Evolutionary conservation across 2,113 vertebrate species (phyloP), one percentile per base, ranked within the genome.

Genomic region (Physeter macrocephalus): DNA sequence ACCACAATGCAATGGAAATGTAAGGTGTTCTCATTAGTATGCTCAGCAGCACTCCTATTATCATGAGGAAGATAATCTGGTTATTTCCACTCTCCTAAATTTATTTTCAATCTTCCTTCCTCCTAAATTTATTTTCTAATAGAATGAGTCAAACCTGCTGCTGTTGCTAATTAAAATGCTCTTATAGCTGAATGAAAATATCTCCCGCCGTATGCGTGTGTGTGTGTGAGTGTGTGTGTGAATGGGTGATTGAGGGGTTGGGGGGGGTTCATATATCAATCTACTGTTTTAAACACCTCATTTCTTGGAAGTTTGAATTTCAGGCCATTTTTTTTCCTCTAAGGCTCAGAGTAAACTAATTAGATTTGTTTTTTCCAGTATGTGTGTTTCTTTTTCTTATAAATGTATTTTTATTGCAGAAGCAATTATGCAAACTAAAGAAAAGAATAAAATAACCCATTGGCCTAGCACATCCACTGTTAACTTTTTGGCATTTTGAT

Each of bases 161-260:
- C 41, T 69, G 17, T 88, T 94, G 67, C 49, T 88, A 92, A 94
- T 92, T 92, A 77, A 94, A 96, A 96, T 92, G 41, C 41, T 83
- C 67, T 94, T 83, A 43, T 29, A 94, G 49, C 41, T 88, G 49
- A 96, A 94, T 67, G 75, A 88, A 92, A 49, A 88, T 81, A 94
- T 74, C 41, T 67, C 23, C n/a, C 59, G 21, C 34, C 39, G 20
- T 66, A 31, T 57, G 57, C 82, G 13, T 57, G 36, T 57, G 46
- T 64, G 11, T 12, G 27, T 29, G 25, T 10, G 27, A 27, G 59
- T 14, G 12, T 62, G 43, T 34, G 29, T 52, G 8, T 52, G 23
- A 6, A 27, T 23, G 12, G 17, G 52, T 67, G 29, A 72, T 46
- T 75, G 39, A 49, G 27, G 89, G 11, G 25, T 46, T 82, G 36